These are phyloP conservation scores for Nansenia antarctica DNA, from an alignment of 2,113 vertebrate genomes.

Conservation along the genomic window DNA sequence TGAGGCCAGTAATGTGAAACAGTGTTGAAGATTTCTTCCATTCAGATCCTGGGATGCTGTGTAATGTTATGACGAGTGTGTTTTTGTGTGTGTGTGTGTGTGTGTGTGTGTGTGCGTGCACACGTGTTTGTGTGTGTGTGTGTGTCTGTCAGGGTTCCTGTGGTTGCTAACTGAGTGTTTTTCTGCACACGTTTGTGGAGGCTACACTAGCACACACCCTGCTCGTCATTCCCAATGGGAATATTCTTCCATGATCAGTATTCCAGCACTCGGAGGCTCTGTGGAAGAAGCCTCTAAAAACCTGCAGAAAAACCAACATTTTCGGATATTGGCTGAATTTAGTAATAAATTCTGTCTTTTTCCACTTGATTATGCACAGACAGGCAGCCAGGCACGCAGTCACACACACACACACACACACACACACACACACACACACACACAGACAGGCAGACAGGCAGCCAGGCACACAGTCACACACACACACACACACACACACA, in stretches of 20 bases:
- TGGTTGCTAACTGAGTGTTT: background rate
- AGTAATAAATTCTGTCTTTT: no score
- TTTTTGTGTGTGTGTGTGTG: background rate
- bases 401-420: background rate
- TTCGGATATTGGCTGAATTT: no score
- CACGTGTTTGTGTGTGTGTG: background rate
- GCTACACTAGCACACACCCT: background rate
- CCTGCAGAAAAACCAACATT: no score
- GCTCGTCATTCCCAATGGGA: background rate
- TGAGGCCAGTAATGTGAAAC: background rate
- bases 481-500: background rate
- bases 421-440: no score
- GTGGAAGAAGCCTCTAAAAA: no score
- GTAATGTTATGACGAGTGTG: background rate
- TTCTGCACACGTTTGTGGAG: background rate
- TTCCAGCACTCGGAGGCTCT: background rate
- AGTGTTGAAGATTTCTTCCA: background rate
- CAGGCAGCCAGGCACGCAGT: background rate
- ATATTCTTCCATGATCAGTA: background rate
- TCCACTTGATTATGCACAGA: no score
- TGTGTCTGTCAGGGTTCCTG: no score
- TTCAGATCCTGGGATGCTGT: background rate
- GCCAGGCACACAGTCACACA: background rate
- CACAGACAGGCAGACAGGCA: background rate
- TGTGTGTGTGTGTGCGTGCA: background rate